Percentiles rank a stretch among this genome's conserved stretches.
Conservation (phyloP, 2,888 invertebrate species). For the Sclerodermus sp. region DNA sequence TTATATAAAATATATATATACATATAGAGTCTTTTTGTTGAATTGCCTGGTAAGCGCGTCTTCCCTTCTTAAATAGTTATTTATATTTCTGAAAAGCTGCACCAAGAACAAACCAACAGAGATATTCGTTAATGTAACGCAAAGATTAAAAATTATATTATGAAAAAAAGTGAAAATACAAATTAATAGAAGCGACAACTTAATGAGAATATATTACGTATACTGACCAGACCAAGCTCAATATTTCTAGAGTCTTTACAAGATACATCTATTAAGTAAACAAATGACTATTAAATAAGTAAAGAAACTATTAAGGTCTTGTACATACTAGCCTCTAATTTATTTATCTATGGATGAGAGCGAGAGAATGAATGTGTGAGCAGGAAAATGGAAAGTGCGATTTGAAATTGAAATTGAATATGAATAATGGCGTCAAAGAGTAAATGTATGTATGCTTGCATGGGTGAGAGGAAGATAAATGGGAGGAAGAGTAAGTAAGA, state of each 20-base stretch:
- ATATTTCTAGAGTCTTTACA: constrained; percentile 58
- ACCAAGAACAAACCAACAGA: constrained; percentile 16
- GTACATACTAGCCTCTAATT: constrained; percentile 52
- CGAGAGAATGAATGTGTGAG: constrained; percentile 15
- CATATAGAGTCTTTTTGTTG: background rate
- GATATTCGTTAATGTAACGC: constrained; percentile 14
- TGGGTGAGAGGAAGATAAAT: constrained; percentile 4
- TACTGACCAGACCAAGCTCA: constrained; percentile 58
- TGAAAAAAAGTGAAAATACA: constrained; percentile 18
- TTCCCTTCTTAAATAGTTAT: constrained; percentile 4
- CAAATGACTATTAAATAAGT: constrained; percentile 43
- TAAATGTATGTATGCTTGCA: background rate
- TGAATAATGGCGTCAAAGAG: constrained; percentile 5
- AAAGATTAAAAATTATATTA: constrained; percentile 9
- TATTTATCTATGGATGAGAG: constrained; percentile 47
- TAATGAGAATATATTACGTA: constrained; percentile 44
- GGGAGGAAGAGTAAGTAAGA: constrained; percentile 3
- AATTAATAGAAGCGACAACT: constrained; percentile 26
- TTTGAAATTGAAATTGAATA: constrained; percentile 7
- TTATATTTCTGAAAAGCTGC: constrained; percentile 24
- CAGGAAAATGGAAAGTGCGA: constrained; percentile 13
- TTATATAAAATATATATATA: too few species aligned
- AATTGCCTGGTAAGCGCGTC: background rate
- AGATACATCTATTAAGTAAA: constrained; percentile 49
- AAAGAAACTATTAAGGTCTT: constrained; percentile 36